These are phyloP conservation scores for Thamnaconus septentrionalis DNA, from an alignment of 2,113 vertebrate genomes.

Conservation along the genomic window DNA sequence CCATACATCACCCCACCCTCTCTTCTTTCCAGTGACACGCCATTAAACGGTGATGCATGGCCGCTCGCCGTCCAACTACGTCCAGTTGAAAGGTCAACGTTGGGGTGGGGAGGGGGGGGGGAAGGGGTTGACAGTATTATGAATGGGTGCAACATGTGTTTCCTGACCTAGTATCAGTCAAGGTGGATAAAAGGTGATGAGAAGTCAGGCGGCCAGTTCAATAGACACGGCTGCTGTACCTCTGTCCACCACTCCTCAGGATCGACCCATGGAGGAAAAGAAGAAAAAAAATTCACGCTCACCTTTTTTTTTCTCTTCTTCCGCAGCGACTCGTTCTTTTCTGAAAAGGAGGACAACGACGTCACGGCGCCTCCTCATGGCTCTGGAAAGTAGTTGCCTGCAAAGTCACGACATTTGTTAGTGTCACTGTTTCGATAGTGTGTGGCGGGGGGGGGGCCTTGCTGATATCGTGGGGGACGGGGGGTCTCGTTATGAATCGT, in stretches of 20 bases:
- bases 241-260: no score
- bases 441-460: neutral
- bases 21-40: constrained; percentile 51
- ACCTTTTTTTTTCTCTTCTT: no score
- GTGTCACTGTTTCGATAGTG: constrained; percentile 84
- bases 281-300: no score
- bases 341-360: neutral
- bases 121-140: constrained; percentile 57
- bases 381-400: constrained; percentile 99
- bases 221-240: no score
- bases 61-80: constrained; percentile 46
- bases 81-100: constrained; percentile 72
- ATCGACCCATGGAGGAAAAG: no score
- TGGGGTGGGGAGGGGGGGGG: neutral
- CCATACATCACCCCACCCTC: no score
- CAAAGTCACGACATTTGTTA: constrained; percentile 94
- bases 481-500: constrained; percentile 99
- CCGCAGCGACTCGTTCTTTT: no score
- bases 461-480: constrained; percentile 86
- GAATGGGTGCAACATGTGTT: constrained; percentile 35
- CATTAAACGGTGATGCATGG: constrained; percentile 76
- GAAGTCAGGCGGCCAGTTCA: no score
- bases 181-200: no score
- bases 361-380: constrained; percentile 84
- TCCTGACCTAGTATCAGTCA: constrained; percentile 2